These are phyloP conservation scores for Melanotaenia trifasciata DNA, from an alignment of 2,797 vertebrate species.

Conservation along the genomic window DNA sequence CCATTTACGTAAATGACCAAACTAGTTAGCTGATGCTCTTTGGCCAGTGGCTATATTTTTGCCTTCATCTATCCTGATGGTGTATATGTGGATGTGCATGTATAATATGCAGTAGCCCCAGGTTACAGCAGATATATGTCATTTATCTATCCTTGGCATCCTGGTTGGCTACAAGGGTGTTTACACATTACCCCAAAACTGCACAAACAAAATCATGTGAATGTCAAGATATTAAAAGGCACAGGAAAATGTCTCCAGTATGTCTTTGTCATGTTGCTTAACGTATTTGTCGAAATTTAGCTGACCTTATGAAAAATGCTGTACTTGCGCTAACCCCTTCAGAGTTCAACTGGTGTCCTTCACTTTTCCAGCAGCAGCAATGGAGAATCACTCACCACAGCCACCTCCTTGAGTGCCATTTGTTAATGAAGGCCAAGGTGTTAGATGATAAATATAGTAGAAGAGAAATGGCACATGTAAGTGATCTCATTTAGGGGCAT, in stretches of 20 bases:
- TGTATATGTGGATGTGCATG: not conserved
- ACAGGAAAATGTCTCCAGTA: not conserved
- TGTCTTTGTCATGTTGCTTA: slow-evolving; percentile 5
- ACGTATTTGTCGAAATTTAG: slow-evolving; percentile 14
- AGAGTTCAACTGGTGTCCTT: slow-evolving; percentile 53
- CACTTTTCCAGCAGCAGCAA: slow-evolving; percentile 46
- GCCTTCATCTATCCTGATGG: slow-evolving; percentile 36
- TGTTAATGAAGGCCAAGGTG: slow-evolving; percentile 89
- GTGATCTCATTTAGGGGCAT: slow-evolving; percentile 87
- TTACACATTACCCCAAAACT: slow-evolving; percentile 10
- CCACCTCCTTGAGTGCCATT: slow-evolving; percentile 82
- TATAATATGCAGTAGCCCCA: slow-evolving; percentile 20
- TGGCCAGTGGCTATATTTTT: slow-evolving; percentile 55
- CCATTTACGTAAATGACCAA: slow-evolving; percentile 59
- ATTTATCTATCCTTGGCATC: slow-evolving; percentile 31
- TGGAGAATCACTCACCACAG: slow-evolving; percentile 72
- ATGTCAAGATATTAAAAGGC: slow-evolving; percentile 19
- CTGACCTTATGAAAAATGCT: slow-evolving; percentile 47
- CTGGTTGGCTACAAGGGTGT: slow-evolving; percentile 4
- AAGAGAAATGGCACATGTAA: slow-evolving; percentile 87
- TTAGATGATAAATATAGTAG: slow-evolving; percentile 86
- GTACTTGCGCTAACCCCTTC: slow-evolving; percentile 33
- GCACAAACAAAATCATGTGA: slow-evolving; percentile 21
- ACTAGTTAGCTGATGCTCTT: slow-evolving; percentile 58
- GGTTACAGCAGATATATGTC: slow-evolving; percentile 41